Base-by-base conservation (phyloP, 1,140 invertebrate genomes). In the Delia radicum region DNA sequence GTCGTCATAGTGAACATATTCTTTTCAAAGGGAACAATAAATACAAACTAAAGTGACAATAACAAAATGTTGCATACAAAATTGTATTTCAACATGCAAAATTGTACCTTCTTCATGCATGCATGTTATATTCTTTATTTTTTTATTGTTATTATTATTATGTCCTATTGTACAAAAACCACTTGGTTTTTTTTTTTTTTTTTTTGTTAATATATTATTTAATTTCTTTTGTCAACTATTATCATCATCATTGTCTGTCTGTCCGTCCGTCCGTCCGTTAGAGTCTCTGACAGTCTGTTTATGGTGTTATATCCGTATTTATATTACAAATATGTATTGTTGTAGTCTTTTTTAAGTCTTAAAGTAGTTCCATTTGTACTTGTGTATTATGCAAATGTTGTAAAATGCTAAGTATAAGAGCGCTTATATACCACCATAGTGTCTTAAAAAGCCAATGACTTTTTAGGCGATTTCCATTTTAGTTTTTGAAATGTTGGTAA, bases 371-470 rank as follows among this genome's bases (percentile, higher is more conserved):
- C 15, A 42, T 42, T 42, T 42, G 37, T 42, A 42, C n/a, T n/a
- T 63, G 27, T 26, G 13, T 27, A 27, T 65, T 65, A 65, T 65
- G 62, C 62, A 65, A 65, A 65, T 65, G 62, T 27, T 65, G 62
- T 65, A 65, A 65, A 65, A 65, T 29, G n/a, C 26, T 13, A 37
- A 37, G 8, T 12, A 37, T 13, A 42, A 42, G 3, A 13, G 37
- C 12, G 3, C 12, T 42, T 15, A 42, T 15, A 42, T 15, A 42
- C 37, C 37, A 42, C 37, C 37, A 42, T 42, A 15, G 8, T 37
- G n/a, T 69, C 65, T 33, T 69, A 69, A 69, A 69, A 69, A 69
- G 65, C 29, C 65, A 69, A 37, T 69, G 65, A 69, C 65, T 21
- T 69, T 69, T 69, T 69, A 69, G 65, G 29, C 21, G 29, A 31